These are phyloP conservation scores for Lasius platythorax DNA, from an alignment of 2,888 invertebrate species.

Conservation along the genomic window DNA sequence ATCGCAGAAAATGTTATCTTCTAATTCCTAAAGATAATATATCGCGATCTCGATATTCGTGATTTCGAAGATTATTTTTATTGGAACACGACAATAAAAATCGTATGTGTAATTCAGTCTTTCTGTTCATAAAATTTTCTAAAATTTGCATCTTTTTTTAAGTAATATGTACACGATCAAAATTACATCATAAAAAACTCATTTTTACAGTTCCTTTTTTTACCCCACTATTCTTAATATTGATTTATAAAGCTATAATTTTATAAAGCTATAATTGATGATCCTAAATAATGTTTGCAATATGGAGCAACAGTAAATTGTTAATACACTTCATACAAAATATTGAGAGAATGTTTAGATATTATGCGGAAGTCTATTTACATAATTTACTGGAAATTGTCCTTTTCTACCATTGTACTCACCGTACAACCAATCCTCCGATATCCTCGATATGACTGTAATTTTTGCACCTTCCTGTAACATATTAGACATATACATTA, in stretches of 20 bases:
- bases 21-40: conserved; percentile 41
- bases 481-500: neutral
- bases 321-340: conserved; percentile 41
- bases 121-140: conserved; percentile 60
- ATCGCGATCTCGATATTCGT: neutral
- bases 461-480: conserved; percentile 89
- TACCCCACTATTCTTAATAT: conserved; percentile 7
- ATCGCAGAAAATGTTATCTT: conserved; percentile 38
- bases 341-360: conserved; percentile 72
- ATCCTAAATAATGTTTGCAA: conserved; percentile 50
- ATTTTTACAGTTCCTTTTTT: conserved; percentile 13
- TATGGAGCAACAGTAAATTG: conserved; percentile 45
- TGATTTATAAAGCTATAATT: conserved; percentile 6
- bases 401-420: conserved; percentile 90
- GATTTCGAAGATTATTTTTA: conserved; percentile 35
- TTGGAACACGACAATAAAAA: conserved; percentile 50
- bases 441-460: conserved; percentile 89
- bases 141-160: conserved; percentile 23
- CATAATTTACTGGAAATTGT: conserved; percentile 93
- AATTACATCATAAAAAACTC: conserved; percentile 27
- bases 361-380: conserved; percentile 88
- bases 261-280: conserved; percentile 9
- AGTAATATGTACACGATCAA: conserved; percentile 2
- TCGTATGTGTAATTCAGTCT: conserved; percentile 67
- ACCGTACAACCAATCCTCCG: conserved; percentile 93